Evolutionary conservation across 1,140 invertebrate genomes (phyloP).

Genomic region (Anadara kagoshimensis): DNA sequence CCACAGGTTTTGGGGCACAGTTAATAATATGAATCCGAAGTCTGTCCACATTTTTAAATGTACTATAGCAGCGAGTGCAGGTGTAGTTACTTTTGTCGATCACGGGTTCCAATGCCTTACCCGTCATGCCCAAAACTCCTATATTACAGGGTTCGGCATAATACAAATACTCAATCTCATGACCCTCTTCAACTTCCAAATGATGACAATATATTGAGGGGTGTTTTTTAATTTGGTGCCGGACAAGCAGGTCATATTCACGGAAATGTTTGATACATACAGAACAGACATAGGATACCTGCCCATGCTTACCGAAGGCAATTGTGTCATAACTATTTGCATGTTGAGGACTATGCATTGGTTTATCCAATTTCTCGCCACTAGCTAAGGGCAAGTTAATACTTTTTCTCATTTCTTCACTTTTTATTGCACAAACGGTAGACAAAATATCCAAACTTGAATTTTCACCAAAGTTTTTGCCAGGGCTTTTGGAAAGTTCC

Average conservation of each 20-base stretch:
- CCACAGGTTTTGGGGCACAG: slow-evolving; percentile 51
- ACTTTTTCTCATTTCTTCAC: background rate
- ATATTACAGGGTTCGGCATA: slow-evolving; percentile 44
- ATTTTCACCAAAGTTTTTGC: slow-evolving; percentile 3
- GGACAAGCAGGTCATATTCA: slow-evolving; percentile 40
- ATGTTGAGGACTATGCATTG: slow-evolving; percentile 6
- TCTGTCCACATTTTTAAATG: slow-evolving; percentile 53
- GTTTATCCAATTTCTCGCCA: background rate
- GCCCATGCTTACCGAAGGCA: slow-evolving; percentile 55
- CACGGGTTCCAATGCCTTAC: slow-evolving; percentile 39
- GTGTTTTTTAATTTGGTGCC: slow-evolving; percentile 62
- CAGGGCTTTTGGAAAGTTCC: background rate
- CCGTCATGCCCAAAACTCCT: slow-evolving; percentile 49
- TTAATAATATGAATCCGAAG: slow-evolving; percentile 59
- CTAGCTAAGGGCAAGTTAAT: background rate
- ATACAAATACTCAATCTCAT: slow-evolving; percentile 46
- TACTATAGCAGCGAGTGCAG: slow-evolving; percentile 53
- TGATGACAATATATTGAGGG: slow-evolving; percentile 54
- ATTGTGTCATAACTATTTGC: slow-evolving; percentile 49
- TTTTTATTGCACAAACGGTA: background rate
- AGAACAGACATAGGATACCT: slow-evolving; percentile 50
- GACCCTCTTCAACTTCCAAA: slow-evolving; percentile 53
- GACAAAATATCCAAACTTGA: background rate
- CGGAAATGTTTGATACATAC: slow-evolving; percentile 57
- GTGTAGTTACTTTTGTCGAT: slow-evolving; percentile 38